Base-by-base conservation (phyloP, 2,113 vertebrate genomes). In the Engystomops pustulosus region DNA sequence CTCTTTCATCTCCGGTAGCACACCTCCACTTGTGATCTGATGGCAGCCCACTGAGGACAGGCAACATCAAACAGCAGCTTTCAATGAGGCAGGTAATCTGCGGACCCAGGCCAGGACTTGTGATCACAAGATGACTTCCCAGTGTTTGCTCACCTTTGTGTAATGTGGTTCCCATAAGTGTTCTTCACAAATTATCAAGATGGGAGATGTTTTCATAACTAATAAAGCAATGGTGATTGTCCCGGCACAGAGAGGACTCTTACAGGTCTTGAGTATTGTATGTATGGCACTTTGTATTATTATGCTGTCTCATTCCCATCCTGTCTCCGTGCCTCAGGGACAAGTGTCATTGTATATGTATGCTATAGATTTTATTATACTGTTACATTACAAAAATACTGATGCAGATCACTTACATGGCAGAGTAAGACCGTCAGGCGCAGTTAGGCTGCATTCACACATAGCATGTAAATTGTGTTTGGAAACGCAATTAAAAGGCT, bases 101-200 rank as follows among this genome's bases (percentile, higher is more conserved):
- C 15, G 65, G 17, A 51, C 75, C 74, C 55, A 27, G n/a, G 74
- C 41, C 78, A 14, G 45, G 76, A 58, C 82, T 65, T 84, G 83
- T 79, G 58, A 79, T 55, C 76, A 70, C 83, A 70, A 70, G 83
- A 32, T 58, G 72, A 9, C 30, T 55, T 68, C n/a, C 45, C n/a
- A 79, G 49, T 85, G 75, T 85, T 85, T 85, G 75, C 32, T 85
- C 83, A 85, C 47, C 75, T 70, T 70, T 85, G 72, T 79, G 76
- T 67, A 77, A 25, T 77, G 47, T 67, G 27, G 58, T 77, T 84
- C 44, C 32, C 58, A 84, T 36, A 47, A 70, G 53, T 32, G 47
- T 68, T n/a, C 60, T 49, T 47, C 53, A 12, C 25, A 79, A 85
- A 51, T 45, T 38, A 67, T 32, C 38, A 76, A 25, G 78, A 45